A percentile compares a stretch with the other conserved stretches of the same genome.
These are phyloP conservation scores for Anolis sagrei DNA, from an alignment of 2,113 vertebrate genomes.

Conservation along the genomic window DNA sequence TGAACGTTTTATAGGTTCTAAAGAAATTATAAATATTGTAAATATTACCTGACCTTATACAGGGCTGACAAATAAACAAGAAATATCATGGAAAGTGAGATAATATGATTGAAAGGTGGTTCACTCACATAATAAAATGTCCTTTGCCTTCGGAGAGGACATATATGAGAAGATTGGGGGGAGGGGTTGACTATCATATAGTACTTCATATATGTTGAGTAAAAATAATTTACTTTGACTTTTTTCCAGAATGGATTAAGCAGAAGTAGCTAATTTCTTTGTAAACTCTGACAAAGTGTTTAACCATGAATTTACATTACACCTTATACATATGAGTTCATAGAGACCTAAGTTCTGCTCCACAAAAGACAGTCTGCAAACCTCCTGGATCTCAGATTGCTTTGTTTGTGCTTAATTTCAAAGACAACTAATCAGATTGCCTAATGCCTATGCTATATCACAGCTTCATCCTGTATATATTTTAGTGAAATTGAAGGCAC, in stretches of 20 bases:
- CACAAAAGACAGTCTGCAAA: no score
- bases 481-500: background rate
- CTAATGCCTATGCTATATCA: background rate
- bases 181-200: background rate
- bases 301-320: background rate
- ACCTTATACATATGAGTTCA: background rate
- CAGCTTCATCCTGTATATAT: background rate
- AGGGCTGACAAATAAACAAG: background rate
- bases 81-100: background rate
- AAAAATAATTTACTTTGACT: background rate
- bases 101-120: background rate
- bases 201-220: background rate
- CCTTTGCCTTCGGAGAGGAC: background rate
- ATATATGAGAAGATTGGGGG: background rate
- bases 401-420: background rate
- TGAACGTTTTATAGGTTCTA: background rate
- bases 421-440: no score
- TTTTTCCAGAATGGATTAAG: background rate
- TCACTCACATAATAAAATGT: background rate
- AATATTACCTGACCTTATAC: rapidly evolving
- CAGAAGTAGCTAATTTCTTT: background rate
- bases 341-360: background rate
- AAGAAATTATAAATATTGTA: background rate
- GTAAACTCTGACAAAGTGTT: background rate
- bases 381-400: background rate